phyloP scores from a whole-genome alignment of 2,888 invertebrate species.

The Dasysyrphus albostriatus region DNA sequence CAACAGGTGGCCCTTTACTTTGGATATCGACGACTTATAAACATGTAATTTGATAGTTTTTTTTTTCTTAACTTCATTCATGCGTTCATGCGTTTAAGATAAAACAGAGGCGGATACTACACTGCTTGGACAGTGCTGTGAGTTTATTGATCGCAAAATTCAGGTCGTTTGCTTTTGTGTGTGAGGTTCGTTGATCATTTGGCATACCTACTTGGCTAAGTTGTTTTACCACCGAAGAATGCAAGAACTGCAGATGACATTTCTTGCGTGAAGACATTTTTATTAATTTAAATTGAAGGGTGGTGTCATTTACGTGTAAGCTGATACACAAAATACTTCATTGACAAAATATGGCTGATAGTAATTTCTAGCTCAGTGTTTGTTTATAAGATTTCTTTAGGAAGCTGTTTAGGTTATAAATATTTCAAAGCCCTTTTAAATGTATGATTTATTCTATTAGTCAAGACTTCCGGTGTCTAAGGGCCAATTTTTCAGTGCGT shows the following conservation, averaged over 20 bases:
- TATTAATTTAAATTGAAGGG: not conserved
- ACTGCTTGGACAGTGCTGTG: not conserved
- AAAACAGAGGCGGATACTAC: slow-evolving; percentile 18
- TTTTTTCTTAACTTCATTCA: slow-evolving; percentile 63
- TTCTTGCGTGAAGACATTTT: not conserved
- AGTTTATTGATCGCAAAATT: slow-evolving; percentile 51
- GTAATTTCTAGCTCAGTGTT: no score
- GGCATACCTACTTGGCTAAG: not conserved
- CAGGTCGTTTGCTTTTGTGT: slow-evolving; percentile 8
- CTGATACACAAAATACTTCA: not conserved
- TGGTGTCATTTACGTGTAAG: not conserved
- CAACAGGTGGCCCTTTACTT: slow-evolving; percentile 65
- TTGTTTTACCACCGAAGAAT: not conserved
- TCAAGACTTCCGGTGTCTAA: no score
- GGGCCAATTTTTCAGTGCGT: no score
- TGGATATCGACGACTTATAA: slow-evolving; percentile 1
- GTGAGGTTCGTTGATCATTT: slow-evolving; percentile 8
- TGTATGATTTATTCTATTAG: no score
- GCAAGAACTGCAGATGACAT: slow-evolving; percentile 16
- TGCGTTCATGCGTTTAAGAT: slow-evolving; percentile 50
- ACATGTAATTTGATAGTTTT: slow-evolving; percentile 57
- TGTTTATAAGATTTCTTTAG: no score
- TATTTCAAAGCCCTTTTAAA: no score
- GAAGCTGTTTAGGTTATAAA: no score
- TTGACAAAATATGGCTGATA: no score